A percentile compares a stretch with the other conserved stretches of the same genome.
Evolutionary conservation across 2,888 invertebrate genomes (phyloP).

Genomic region (Parnassius glacialis): DNA sequence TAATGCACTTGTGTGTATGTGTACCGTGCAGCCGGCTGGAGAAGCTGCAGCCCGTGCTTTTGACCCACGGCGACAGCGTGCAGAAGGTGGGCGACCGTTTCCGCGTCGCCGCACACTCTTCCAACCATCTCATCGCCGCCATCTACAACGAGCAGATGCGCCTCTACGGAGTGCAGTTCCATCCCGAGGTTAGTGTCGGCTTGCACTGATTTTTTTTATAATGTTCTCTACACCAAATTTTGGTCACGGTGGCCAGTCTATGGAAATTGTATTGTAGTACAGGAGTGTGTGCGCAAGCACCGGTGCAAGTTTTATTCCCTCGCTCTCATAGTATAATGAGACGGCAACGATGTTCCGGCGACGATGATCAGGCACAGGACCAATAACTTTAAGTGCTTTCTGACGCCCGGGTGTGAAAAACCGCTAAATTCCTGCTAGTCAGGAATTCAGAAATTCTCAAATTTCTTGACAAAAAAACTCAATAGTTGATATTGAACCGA

Average conservation of each 20-base stretch:
- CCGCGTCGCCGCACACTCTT: constrained; percentile 91
- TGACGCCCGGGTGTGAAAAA: too few species aligned
- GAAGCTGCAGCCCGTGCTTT: constrained; percentile 92
- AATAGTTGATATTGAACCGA: too few species aligned
- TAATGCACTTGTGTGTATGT: background rate
- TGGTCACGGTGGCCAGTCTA: too few species aligned
- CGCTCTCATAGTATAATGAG: too few species aligned
- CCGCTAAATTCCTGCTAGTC: background rate
- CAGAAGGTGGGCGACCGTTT: constrained; percentile 95
- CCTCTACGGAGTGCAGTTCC: constrained; percentile 98
- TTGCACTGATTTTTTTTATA: background rate
- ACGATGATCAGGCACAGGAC: background rate
- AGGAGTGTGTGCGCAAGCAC: too few species aligned
- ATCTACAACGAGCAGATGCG: constrained; percentile 94
- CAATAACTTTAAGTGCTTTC: background rate
- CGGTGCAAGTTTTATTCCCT: too few species aligned
- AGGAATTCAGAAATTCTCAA: too few species aligned
- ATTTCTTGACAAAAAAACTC: too few species aligned
- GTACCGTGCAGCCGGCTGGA: constrained; percentile 87
- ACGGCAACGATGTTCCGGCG: background rate
- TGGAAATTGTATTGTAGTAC: too few species aligned
- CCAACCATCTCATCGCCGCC: constrained; percentile 90
- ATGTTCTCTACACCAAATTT: too few species aligned
- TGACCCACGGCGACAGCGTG: constrained; percentile 99
- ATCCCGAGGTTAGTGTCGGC: constrained; percentile 88